phyloP scores from a whole-genome alignment of 2,888 invertebrate genomes.

The Dryococelus australis region DNA sequence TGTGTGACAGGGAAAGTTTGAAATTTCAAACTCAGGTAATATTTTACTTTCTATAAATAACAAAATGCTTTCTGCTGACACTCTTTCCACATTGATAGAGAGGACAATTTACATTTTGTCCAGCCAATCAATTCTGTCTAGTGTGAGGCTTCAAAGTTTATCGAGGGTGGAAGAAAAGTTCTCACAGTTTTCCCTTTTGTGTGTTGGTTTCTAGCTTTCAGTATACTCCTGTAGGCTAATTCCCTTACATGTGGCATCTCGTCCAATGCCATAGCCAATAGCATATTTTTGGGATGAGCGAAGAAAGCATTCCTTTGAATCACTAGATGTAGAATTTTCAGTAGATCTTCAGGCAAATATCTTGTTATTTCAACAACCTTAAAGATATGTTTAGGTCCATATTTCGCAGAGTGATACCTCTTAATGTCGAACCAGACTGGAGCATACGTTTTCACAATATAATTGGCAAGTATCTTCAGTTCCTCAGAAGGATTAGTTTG shows the following conservation, averaged over 20 bases:
- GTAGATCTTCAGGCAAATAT: slow-evolving; percentile 34
- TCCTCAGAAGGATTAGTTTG: slow-evolving; percentile 40
- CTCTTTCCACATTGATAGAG: background rate
- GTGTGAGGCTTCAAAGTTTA: slow-evolving; percentile 4
- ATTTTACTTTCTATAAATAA: too few relatives aligned
- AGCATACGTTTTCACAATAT: slow-evolving; percentile 47
- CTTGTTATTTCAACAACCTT: slow-evolving; percentile 39
- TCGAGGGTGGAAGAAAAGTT: background rate
- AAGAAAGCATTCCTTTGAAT: slow-evolving; percentile 49
- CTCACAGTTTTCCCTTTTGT: background rate
- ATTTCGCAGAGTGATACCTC: slow-evolving; percentile 28
- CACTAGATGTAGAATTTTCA: slow-evolving; percentile 47
- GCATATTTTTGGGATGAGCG: slow-evolving; percentile 51
- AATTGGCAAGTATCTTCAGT: slow-evolving; percentile 37
- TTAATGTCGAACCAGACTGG: slow-evolving; percentile 47
- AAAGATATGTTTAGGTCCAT: too few relatives aligned
- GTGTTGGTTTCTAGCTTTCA: background rate
- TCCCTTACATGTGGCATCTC: background rate
- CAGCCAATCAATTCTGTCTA: background rate
- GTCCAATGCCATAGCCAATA: slow-evolving; percentile 43
- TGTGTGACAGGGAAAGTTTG: background rate
- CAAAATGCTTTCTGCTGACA: background rate
- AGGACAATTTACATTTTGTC: slow-evolving; percentile 4
- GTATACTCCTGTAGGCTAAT: background rate
- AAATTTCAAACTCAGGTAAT: too few relatives aligned